These are phyloP conservation scores for Pterostichus niger DNA, from an alignment of 2,888 invertebrate species.

Conservation along the genomic window DNA sequence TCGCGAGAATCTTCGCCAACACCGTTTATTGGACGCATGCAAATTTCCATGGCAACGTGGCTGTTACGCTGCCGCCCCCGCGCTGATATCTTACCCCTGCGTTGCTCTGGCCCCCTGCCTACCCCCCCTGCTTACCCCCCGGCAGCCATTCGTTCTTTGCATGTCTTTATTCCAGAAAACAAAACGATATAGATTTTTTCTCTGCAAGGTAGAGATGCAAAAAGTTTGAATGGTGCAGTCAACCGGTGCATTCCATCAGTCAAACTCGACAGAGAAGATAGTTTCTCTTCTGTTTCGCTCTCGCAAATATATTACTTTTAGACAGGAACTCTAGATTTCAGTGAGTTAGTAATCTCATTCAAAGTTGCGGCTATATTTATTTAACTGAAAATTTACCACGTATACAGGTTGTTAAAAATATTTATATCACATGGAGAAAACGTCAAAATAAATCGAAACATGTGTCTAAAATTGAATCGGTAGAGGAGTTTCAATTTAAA, in stretches of 20 bases:
- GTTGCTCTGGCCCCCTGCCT: not conserved
- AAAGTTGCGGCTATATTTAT: no score
- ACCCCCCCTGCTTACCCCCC: slow-evolving; percentile 17
- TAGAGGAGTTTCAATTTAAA: no score
- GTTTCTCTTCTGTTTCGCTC: no score
- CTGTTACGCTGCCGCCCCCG: slow-evolving; percentile 69
- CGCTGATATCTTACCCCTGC: slow-evolving; percentile 55
- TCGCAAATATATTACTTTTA: no score
- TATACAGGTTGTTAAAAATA: no score
- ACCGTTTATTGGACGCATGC: slow-evolving; percentile 74
- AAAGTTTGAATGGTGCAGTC: slow-evolving; percentile 4
- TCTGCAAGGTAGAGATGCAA: slow-evolving; percentile 45
- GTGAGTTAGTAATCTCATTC: no score
- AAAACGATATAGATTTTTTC: slow-evolving; percentile 76
- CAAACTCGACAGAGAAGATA: not conserved
- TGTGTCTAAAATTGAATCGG: no score
- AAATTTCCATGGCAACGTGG: slow-evolving; percentile 76
- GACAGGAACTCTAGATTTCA: no score
- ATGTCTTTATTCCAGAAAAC: slow-evolving; percentile 75
- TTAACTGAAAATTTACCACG: no score
- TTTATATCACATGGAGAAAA: no score
- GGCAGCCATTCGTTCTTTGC: slow-evolving; percentile 66
- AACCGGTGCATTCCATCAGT: slow-evolving; percentile 28
- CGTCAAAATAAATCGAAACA: no score
- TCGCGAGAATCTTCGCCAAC: slow-evolving; percentile 62